Base-by-base conservation (phyloP, 2,888 invertebrate genomes). In the Stratiomys singularior region DNA sequence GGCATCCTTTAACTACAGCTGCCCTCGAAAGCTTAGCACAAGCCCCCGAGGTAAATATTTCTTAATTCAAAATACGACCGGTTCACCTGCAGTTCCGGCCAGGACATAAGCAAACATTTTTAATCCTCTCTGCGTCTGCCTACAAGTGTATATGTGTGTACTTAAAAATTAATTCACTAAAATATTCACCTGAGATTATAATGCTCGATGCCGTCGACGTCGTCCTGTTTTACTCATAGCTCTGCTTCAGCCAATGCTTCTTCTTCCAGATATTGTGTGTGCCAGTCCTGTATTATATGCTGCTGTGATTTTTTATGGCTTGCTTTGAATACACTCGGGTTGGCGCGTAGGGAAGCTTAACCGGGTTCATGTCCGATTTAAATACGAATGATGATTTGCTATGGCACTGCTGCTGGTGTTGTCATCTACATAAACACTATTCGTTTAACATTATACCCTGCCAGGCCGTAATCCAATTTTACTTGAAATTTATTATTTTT, bases 161-260 rank as follows among this genome's bases (percentile, higher is more conserved):
- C 60, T 74, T 74, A 74, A 74, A 58, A 52, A 72, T 72, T 72
- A 72, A 72, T 72, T 72, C 58, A 74, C 52, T 74, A 1, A 58
- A 58, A 58, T 60, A 74, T 47, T 74, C 58, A 74, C 74, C 74
- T 74, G 74, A 74, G 74, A 60, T 74, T 74, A 74, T 60, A 58
- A 58, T 74, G 58, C 74, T 58, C 74, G 37, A 9, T 21, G 27
- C 30, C 30, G 21, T 52, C 44, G n/a, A n/a, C 44, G 44, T 44
- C 18, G 52, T 37, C 52, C 52, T n/a, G 52, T 18, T 52, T 52
- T 18, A 52, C 52, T 18, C n/a, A 52, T 23, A 18, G 21, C 58
- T 5, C 18, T 13, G 52, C 15, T 52, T 15, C 52, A n/a, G 4
- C 52, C n/a, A 15, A 52, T 52, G 52, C 18, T 52, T 52, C 52